Base-by-base conservation (phyloP, 2,797 vertebrate species). In the Balearica regulorum region DNA sequence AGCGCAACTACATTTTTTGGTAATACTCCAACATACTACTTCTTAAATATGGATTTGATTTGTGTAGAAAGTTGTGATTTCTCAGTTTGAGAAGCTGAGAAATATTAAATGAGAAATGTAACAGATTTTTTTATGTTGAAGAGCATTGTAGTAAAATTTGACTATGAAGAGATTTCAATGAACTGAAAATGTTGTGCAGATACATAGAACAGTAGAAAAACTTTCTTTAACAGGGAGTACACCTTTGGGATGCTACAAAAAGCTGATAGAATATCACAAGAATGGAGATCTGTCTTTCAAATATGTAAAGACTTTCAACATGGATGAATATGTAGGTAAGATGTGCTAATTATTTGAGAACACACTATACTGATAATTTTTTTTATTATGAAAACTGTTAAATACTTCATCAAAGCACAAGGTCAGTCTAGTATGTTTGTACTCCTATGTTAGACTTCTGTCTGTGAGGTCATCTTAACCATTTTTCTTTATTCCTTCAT, bases 261-360 rank as follows among this genome's bases (percentile, higher is more conserved):
- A 98, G 92, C 92, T 98, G 87, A 98, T 98, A 97, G 98, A 98
- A 43, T 98, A 98, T 96, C 98, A 98, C 94, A 98, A 98, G 93
- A 98, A 95, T 41, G 98, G 98, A 86, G 97, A 98, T 85, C 97
- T 98, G 21, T 98, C 98, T 57, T 98, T 98, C 97, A 98, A 98
- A 94, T 98, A 98, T 37, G 98, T 98, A 57, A 98, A 98, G 97
- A 98, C 98, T 24, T 98, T 98, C 97, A 98, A 98, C 84, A 98
- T 98, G 98, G 98, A 98, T 97, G 98, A 98, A 78, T 98, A 98
- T 90, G 98, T 98, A 91, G 98, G 98, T 98, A 97, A 96, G 98
- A 96, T 87, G 8, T 44, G 11, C 33, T 81, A 33, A 41, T 80
- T 91, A n/a, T 71, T 81, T 93, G 44, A 70, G 22, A 90, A 82